A percentile compares a stretch with the other conserved stretches of the same genome.
These are phyloP conservation scores for Aphaenogaster floridana DNA, from an alignment of 1,140 invertebrate species.

Conservation along the genomic window DNA sequence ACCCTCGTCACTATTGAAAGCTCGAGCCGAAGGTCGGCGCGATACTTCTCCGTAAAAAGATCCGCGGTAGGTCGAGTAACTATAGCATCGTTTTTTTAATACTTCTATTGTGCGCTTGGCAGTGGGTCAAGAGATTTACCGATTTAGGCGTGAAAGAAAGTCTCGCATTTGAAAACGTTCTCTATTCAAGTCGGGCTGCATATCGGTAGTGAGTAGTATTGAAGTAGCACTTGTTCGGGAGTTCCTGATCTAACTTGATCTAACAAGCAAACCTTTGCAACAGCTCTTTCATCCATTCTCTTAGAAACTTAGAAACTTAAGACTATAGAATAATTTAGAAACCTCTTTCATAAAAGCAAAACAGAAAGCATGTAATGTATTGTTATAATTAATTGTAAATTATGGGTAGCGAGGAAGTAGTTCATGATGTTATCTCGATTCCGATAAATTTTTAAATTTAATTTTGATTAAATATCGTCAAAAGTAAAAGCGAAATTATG, in stretches of 20 bases:
- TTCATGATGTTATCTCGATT: background rate
- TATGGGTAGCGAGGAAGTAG: background rate
- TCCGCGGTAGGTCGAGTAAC: constrained; percentile 41
- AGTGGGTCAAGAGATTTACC: constrained; percentile 76
- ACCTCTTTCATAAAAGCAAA: too few species aligned
- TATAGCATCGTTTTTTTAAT: constrained; percentile 56
- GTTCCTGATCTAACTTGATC: constrained; percentile 21
- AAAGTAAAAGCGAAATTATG: background rate
- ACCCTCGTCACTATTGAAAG: constrained; percentile 55
- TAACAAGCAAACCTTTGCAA: constrained; percentile 15
- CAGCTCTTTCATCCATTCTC: background rate
- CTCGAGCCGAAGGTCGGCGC: constrained; percentile 65
- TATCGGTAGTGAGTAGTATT: constrained; percentile 21
- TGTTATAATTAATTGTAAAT: background rate
- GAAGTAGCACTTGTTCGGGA: constrained; percentile 40
- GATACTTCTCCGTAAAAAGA: constrained; percentile 65
- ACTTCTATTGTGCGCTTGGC: constrained; percentile 59
- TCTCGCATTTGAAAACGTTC: constrained; percentile 43
- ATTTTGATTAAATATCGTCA: background rate
- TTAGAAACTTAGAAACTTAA: background rate
- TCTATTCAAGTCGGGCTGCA: background rate
- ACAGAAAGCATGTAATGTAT: background rate
- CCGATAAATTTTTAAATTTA: background rate
- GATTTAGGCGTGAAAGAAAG: constrained; percentile 50
- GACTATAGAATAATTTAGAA: background rate